Conservation (phyloP, 2,797 vertebrate species). For the Myotis vivesi region DNA sequence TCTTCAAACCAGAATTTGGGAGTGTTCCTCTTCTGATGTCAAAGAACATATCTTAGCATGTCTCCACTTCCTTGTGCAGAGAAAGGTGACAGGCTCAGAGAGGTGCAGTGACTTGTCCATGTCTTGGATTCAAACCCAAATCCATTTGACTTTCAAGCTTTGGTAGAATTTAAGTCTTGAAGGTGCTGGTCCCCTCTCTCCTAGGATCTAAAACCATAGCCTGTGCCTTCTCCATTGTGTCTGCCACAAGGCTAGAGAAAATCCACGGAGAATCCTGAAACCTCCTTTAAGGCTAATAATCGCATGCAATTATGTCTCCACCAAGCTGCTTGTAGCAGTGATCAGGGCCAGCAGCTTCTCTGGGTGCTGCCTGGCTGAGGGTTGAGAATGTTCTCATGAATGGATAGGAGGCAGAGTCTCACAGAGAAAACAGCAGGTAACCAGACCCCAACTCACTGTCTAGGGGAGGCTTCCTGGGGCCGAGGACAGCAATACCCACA, state of each 20-base stretch:
- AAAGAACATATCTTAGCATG: neutral
- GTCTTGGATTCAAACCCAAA: neutral
- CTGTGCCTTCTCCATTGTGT: neutral
- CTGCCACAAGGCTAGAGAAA: conserved; percentile 31
- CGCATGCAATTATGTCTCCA: conserved; percentile 33
- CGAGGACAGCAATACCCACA: neutral
- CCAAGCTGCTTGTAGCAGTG: conserved; percentile 31
- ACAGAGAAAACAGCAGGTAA: neutral
- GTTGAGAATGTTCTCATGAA: neutral
- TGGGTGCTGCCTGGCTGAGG: neutral
- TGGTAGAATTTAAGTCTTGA: neutral
- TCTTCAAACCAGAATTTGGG: neutral
- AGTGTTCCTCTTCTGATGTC: neutral
- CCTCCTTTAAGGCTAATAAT: conserved; percentile 58
- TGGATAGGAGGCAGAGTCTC: neutral
- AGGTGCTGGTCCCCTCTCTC: neutral
- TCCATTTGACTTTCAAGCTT: neutral
- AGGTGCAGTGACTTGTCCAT: neutral
- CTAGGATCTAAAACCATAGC: conserved; percentile 20
- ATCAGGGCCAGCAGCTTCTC: neutral
- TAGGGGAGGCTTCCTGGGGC: neutral
- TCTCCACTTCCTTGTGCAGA: neutral
- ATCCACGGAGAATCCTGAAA: conserved; percentile 58
- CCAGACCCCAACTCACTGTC: neutral
- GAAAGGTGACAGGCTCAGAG: neutral